A percentile compares a stretch with the other conserved stretches of the same genome.
Evolutionary conservation across 1,140 invertebrate species (phyloP).

Genomic region (Drosophila biarmipes): DNA sequence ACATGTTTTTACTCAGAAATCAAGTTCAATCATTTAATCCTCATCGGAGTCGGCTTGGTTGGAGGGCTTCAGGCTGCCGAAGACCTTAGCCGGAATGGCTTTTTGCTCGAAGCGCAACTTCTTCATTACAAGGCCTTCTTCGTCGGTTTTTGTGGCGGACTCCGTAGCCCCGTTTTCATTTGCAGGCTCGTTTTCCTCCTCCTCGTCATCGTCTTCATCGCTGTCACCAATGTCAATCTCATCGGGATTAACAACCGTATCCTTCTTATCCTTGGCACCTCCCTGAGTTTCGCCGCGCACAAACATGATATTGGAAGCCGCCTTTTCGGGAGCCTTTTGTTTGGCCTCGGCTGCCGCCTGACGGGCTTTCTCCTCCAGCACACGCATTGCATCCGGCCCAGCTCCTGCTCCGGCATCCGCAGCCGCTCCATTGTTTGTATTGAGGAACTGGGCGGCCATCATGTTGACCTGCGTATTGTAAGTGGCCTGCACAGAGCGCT

Average conservation of each 20-base stretch:
- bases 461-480: conserved; percentile 99
- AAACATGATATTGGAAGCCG: conserved; percentile 90
- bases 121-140: conserved; percentile 85
- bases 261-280: conserved; percentile 87
- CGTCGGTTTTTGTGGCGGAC: conserved; percentile 74
- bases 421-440: conserved; percentile 88
- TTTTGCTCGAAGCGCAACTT: conserved; percentile 92
- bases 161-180: conserved; percentile 83
- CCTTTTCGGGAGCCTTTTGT: conserved; percentile 55
- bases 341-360: conserved; percentile 85
- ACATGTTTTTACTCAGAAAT: neutral
- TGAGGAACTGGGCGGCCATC: conserved; percentile 99
- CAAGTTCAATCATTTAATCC: conserved; percentile 40
- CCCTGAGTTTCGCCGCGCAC: conserved; percentile 94
- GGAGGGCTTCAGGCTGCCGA: conserved; percentile 89
- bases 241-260: conserved; percentile 93
- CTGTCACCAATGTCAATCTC: conserved; percentile 96
- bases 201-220: conserved; percentile 89
- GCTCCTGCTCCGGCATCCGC: conserved; percentile 89
- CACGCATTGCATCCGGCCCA: conserved; percentile 93
- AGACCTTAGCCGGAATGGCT: conserved; percentile 92
- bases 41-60: conserved; percentile 63
- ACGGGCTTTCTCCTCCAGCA: conserved; percentile 92
- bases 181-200: conserved; percentile 87
- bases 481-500: conserved; percentile 97